Evolutionary conservation across 1,140 invertebrate genomes (phyloP).

Genomic region (Pseudachorutes palmiensis): DNA sequence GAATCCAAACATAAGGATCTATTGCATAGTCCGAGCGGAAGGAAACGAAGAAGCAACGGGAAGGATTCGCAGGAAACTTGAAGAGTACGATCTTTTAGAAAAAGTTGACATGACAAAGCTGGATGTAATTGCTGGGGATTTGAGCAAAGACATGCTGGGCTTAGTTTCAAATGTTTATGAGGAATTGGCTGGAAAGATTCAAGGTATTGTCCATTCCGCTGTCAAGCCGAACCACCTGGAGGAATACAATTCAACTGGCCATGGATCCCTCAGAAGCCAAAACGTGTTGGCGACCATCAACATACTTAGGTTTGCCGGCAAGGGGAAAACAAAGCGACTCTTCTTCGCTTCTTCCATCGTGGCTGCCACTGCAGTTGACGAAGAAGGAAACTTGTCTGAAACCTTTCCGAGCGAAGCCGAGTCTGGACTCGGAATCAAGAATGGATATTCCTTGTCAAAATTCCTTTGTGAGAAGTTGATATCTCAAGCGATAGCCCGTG

Average conservation of each 20-base stretch:
- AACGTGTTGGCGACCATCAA: conserved; percentile 12
- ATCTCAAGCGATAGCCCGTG: not conserved
- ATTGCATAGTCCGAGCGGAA: too few species aligned
- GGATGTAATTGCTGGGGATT: not conserved
- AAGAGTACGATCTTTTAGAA: too few species aligned
- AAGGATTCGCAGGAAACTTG: too few species aligned
- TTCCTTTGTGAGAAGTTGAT: conserved; percentile 17
- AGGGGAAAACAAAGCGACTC: not conserved
- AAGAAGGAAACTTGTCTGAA: conserved; percentile 16
- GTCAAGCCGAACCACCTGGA: conserved; percentile 21
- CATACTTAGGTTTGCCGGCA: conserved; percentile 1
- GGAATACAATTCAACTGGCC: not conserved
- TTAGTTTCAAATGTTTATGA: not conserved
- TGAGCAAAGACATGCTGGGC: not conserved
- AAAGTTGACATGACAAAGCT: too few species aligned
- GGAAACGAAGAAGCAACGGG: too few species aligned
- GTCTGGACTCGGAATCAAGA: not conserved
- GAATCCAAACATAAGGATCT: too few species aligned
- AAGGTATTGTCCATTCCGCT: conserved; percentile 19
- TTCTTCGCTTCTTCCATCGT: not conserved
- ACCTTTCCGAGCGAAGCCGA: conserved; percentile 10
- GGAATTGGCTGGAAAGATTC: not conserved
- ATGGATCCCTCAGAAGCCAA: not conserved
- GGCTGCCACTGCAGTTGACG: not conserved
- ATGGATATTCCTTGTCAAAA: conserved; percentile 23